A percentile compares a stretch with the other conserved stretches of the same genome.
phyloP scores from a whole-genome alignment of 2,113 vertebrate genomes.

The Rhegmatorhina hoffmannsi region DNA sequence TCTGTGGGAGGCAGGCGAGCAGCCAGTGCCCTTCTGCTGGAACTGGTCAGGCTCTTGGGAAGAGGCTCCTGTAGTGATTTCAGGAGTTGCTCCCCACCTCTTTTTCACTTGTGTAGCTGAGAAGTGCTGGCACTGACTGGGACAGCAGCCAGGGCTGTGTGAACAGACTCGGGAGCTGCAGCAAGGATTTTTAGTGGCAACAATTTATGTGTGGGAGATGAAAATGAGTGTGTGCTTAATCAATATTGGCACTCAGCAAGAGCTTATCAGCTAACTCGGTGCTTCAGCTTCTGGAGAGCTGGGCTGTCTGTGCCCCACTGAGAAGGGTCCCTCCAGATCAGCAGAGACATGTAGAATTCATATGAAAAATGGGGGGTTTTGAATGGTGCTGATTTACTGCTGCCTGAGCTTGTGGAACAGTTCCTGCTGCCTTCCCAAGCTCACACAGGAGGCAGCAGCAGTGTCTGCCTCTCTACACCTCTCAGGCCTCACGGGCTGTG shows the following conservation, averaged over 20 bases:
- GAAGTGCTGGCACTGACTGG: conserved; percentile 25
- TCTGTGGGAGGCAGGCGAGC: neutral
- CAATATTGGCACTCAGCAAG: neutral
- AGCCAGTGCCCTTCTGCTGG: neutral
- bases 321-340: neutral
- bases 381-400: neutral
- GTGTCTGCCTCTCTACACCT: neutral
- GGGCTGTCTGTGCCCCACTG: neutral
- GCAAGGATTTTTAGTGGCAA: neutral
- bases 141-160: conserved; percentile 7
- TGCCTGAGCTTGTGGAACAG: neutral
- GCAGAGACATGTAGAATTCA: neutral
- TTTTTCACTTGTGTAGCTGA: neutral
- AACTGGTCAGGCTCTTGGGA: neutral
- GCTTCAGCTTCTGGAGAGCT: neutral
- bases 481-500: fast-evolving
- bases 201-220: conserved; percentile 29
- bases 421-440: neutral
- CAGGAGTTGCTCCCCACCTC: neutral
- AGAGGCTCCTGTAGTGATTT: neutral
- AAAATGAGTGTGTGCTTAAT: neutral
- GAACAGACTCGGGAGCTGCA: neutral
- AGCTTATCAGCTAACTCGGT: neutral
- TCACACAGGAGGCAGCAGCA: neutral
- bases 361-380: neutral